Conservation (phyloP, 2,888 invertebrate species). For the Netelia fuscicornis region DNA sequence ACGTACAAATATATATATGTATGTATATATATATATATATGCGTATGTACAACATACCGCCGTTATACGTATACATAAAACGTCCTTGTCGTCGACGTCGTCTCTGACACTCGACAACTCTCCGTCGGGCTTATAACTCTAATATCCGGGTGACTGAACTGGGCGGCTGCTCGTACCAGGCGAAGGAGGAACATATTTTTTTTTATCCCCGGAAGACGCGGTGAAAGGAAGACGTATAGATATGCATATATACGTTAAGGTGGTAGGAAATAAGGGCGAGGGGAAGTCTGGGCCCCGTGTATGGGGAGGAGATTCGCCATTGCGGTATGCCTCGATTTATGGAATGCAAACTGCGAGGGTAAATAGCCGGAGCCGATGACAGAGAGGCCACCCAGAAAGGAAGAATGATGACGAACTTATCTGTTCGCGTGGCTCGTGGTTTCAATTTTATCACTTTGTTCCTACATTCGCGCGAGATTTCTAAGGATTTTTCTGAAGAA, state of each 20-base stretch:
- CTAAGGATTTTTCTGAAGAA: not conserved
- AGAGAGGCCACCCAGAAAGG: not conserved
- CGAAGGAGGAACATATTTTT: conserved; percentile 22
- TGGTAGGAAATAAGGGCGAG: not conserved
- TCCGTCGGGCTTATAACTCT: conserved; percentile 43
- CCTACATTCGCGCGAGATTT: not conserved
- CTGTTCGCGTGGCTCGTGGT: not conserved
- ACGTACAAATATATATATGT: not conserved
- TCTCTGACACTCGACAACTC: conserved; percentile 41
- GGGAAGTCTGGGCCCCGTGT: not conserved
- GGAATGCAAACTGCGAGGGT: conserved; percentile 23
- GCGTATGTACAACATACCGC: not conserved
- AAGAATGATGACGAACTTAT: conserved; percentile 1
- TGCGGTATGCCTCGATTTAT: conserved; percentile 24
- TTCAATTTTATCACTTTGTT: not conserved
- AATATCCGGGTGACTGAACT: conserved; percentile 47
- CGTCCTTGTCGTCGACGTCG: conserved; percentile 13
- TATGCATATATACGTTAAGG: not conserved
- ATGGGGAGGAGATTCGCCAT: conserved; percentile 5
- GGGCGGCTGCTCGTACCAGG: conserved; percentile 11
- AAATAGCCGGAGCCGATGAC: conserved; percentile 23
- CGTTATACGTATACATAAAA: conserved; percentile 3
- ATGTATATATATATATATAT: conserved; percentile 14
- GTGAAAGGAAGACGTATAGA: conserved; percentile 9
- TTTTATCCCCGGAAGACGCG: not conserved